Conservation (phyloP, 2,888 invertebrate species). For the Drosophila parthenogenetica region DNA sequence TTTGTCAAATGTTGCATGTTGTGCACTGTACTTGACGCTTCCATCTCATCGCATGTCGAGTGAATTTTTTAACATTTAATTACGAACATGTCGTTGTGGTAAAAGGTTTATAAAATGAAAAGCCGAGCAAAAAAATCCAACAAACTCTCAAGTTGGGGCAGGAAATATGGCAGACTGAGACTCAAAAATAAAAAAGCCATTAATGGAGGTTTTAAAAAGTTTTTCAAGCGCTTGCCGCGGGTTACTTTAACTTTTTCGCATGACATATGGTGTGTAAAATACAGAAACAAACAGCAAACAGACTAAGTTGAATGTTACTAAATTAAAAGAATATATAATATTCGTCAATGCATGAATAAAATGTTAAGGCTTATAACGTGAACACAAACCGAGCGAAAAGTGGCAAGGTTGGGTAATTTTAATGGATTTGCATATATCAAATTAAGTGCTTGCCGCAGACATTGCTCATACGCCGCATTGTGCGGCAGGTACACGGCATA, state of each 20-base stretch:
- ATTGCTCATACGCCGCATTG: conserved; percentile 73
- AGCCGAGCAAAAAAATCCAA: conserved; percentile 22
- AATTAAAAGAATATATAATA: conserved; percentile 6
- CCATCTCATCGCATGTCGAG: conserved; percentile 53
- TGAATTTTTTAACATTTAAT: conserved; percentile 76
- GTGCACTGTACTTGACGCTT: conserved; percentile 27
- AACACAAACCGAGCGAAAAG: conserved; percentile 12
- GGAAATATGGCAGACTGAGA: neutral
- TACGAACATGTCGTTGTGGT: conserved; percentile 77
- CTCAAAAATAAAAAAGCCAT: conserved; percentile 1
- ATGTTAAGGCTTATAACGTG: conserved; percentile 59
- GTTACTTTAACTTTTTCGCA: neutral
- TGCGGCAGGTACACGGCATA: conserved; percentile 36
- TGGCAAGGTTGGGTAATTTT: conserved; percentile 41
- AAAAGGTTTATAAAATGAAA: conserved; percentile 72
- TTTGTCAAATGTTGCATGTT: conserved; percentile 48
- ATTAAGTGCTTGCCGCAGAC: conserved; percentile 61
- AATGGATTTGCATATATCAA: conserved; percentile 72
- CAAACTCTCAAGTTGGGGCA: conserved; percentile 23
- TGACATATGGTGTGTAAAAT: neutral
- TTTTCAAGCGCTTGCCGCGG: neutral
- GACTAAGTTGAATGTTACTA: neutral
- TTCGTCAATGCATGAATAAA: conserved; percentile 49
- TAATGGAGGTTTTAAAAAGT: conserved; percentile 11
- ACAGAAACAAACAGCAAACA: neutral